Conservation (phyloP, 2,113 vertebrate genomes). For the Ellobius talpinus region DNA sequence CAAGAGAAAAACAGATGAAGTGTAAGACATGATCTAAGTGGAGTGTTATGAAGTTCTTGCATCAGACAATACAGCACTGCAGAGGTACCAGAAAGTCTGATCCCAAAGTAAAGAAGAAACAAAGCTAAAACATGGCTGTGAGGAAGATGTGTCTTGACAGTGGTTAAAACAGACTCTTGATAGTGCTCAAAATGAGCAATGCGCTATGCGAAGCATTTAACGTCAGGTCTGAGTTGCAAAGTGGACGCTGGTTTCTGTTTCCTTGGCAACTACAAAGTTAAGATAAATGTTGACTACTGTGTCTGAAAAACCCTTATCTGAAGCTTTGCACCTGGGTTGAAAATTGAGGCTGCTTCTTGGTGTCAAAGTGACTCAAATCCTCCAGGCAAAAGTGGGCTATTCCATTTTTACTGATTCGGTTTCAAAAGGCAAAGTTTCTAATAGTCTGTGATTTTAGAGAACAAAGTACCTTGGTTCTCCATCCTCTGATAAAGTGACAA, state of each 20-base stretch:
- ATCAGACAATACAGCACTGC: not conserved
- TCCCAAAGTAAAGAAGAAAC: not conserved
- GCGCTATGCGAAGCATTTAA: constrained; percentile 7
- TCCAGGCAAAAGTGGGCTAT: not conserved
- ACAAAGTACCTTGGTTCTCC: not conserved
- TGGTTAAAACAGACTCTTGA: constrained; percentile 16
- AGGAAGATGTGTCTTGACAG: not conserved
- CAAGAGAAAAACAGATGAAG: not conserved
- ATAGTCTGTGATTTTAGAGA: constrained; percentile 11
- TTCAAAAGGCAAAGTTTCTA: constrained; percentile 34
- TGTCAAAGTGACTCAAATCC: constrained; percentile 45
- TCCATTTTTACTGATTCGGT: constrained; percentile 55
- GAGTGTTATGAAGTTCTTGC: not conserved
- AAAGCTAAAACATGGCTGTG: not conserved
- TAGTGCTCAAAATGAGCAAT: not conserved
- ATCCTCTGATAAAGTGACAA: not conserved
- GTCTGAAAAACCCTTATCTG: constrained; percentile 54
- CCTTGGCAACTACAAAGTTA: constrained; percentile 65
- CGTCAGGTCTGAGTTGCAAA: not conserved
- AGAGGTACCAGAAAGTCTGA: not conserved
- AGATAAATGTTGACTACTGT: constrained; percentile 33
- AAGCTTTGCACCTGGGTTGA: constrained; percentile 54
- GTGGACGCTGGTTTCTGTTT: constrained; percentile 54
- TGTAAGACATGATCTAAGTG: too few relatives aligned
- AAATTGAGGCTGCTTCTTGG: constrained; percentile 47